These are phyloP conservation scores for Abramis brama DNA, from an alignment of 2,113 vertebrate species.

Conservation along the genomic window DNA sequence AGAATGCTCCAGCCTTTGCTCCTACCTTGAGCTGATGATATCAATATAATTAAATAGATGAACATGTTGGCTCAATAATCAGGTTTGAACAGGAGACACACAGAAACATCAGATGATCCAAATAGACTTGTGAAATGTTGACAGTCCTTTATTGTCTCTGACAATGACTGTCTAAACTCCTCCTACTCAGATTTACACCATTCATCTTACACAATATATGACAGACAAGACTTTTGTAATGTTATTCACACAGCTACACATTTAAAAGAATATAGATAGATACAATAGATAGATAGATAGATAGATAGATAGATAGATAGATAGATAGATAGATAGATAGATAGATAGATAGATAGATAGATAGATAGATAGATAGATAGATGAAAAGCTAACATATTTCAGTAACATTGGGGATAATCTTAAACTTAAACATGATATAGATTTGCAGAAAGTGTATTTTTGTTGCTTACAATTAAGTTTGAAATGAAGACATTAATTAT, in stretches of 20 bases:
- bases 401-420: neutral
- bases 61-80: neutral
- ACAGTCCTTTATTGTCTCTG: neutral
- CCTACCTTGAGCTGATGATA: slow-evolving; percentile 9
- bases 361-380: neutral
- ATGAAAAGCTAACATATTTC: neutral
- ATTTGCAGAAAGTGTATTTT: neutral
- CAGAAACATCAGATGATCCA: neutral
- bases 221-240: neutral
- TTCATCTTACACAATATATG: neutral
- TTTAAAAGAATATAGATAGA: neutral
- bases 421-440: no score
- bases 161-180: neutral
- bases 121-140: neutral
- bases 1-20: no score
- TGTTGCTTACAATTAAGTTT: neutral
- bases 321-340: neutral
- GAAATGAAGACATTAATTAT: neutral
- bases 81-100: neutral
- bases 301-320: no score
- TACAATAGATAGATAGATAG: neutral
- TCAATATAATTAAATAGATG: slow-evolving; percentile 12
- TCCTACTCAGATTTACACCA: neutral
- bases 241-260: neutral
- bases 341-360: neutral